Evolutionary conservation across 2,797 vertebrate species (phyloP), one percentile per base, ranked within the genome.

Genomic region (Miichthys miiuy): DNA sequence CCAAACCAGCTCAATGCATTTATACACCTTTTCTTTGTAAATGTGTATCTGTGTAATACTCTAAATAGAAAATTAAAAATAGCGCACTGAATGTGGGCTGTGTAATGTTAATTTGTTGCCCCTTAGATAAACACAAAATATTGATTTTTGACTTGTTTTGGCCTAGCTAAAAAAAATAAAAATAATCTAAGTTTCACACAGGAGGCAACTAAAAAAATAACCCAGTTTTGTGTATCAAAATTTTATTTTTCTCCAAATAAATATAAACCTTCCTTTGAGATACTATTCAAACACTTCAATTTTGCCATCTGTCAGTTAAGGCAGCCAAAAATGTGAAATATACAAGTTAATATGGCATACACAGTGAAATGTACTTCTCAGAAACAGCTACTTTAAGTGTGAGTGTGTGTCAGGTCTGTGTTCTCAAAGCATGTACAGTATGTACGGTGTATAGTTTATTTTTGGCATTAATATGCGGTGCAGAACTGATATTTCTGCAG

Each of bases 21-120:
- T 14, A 70, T 18, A 21, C n/a, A 65, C 34, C 58, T 27, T 68
- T 51, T 68, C 21, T 70, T 30, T 77, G 18, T 51, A 34, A 0
- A 50, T 2, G 1, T 25, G 61, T 47, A 51, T 68, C 13, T 67
- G 10, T 63, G n/a, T 55, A 34, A 60, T 64, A 25, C 13, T 38
- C 16, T 17, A 18, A 58, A 47, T 16, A 20, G 47, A 75, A 25
- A 27, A 30, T 42, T 6, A 21, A 69, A 60, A 60, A 65, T 21
- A 65, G 25, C 30, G 42, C 25, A n/a, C 17, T 66, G 13, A 71
- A 47, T 38, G 11, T 17, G 34, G 64, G 57, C 61, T 77, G 23
- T 77, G 58, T 77, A 79, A 82, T 72, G 70, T 79, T n/a, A 57
- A 73, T 77, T 64, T 72, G n/a, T 23, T 75, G 21, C 47, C 56